phyloP scores from a whole-genome alignment of 2,113 vertebrate species.

The Numenius arquata region DNA sequence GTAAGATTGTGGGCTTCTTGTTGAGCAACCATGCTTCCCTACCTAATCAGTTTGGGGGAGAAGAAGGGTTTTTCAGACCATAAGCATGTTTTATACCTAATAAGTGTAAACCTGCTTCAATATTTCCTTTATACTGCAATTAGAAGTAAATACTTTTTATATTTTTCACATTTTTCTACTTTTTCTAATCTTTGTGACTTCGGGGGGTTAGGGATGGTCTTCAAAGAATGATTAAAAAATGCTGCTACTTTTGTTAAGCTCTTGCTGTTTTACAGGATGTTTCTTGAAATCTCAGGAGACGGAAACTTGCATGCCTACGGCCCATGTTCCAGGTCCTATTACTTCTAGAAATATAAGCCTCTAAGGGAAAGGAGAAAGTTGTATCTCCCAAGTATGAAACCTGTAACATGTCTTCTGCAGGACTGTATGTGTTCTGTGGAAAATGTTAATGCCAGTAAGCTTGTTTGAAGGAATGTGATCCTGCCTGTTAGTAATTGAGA shows the following conservation, averaged over 20 bases:
- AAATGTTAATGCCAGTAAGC: neutral
- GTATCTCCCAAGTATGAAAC: neutral
- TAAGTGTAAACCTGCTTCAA: neutral
- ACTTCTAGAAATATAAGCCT: neutral
- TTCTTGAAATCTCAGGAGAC: neutral
- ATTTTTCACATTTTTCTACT: neutral
- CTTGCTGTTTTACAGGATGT: neutral
- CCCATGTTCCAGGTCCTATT: neutral
- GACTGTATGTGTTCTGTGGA: neutral
- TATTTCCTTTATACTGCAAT: neutral
- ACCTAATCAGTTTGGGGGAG: neutral
- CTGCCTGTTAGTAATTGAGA: neutral
- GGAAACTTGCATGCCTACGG: neutral
- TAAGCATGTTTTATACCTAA: neutral
- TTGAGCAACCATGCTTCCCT: neutral
- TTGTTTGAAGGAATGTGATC: neutral
- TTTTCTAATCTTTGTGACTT: neutral
- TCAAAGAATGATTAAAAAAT: neutral
- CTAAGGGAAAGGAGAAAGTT: neutral
- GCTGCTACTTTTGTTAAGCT: neutral
- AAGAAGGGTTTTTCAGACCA: neutral
- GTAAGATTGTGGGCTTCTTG: neutral
- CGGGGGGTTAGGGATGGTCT: accelerated
- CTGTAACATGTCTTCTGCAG: neutral
- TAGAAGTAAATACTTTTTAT: neutral